These are phyloP conservation scores for Anthopleura sola DNA, from an alignment of 64 coral and sea anemone genomes.

Conservation along the genomic window DNA sequence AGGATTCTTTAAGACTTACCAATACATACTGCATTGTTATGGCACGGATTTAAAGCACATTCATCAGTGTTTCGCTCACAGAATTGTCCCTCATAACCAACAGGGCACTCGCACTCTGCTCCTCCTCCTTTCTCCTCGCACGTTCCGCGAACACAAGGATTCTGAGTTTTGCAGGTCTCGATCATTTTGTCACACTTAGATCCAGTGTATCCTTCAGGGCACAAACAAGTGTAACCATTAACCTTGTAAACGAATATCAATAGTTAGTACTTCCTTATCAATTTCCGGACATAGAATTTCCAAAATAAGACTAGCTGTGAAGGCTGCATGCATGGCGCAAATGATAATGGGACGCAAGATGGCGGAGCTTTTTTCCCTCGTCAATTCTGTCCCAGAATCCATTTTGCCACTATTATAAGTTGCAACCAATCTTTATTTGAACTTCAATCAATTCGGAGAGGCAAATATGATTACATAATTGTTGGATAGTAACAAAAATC, in stretches of 20 bases:
- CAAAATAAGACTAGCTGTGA: too few species aligned
- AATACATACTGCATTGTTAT: conserved; percentile 16
- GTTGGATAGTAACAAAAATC: too few species aligned
- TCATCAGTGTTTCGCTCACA: conserved; percentile 45
- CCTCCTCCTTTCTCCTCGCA: conserved; percentile 4
- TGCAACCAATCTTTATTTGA: too few species aligned
- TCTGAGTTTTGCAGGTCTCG: neutral
- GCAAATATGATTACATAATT: too few species aligned
- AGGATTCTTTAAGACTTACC: neutral
- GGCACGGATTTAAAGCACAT: conserved; percentile 35
- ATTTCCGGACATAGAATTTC: too few species aligned
- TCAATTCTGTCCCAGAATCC: too few species aligned
- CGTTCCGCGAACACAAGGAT: conserved; percentile 15
- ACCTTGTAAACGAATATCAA: neutral
- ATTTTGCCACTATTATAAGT: too few species aligned
- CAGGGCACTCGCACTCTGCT: conserved; percentile 19
- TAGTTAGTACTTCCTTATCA: too few species aligned
- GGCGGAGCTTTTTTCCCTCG: too few species aligned
- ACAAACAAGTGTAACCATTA: conserved; percentile 26
- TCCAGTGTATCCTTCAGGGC: conserved; percentile 38
- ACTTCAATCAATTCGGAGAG: too few species aligned
- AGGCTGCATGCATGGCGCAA: neutral
- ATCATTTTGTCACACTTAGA: conserved; percentile 12
- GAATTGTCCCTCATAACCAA: conserved; percentile 23
- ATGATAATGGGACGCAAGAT: neutral